Conservation (phyloP, 2,113 vertebrate genomes). For the Trogon surrucura region DNA sequence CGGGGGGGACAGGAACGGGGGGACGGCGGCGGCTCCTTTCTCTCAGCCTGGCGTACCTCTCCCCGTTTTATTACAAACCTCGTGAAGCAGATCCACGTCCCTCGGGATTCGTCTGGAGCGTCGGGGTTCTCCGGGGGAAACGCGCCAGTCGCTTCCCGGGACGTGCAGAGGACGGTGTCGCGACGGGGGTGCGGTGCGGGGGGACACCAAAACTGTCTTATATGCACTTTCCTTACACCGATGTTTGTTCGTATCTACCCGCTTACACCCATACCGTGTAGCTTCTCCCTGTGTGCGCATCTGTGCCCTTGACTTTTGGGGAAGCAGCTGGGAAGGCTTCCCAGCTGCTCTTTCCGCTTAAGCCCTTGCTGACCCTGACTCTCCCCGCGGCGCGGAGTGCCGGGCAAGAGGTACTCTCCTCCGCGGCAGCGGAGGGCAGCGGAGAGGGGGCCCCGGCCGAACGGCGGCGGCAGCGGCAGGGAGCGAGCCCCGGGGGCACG, state of each 20-base stretch:
- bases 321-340: too few species aligned
- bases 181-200: too few species aligned
- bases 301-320: neutral
- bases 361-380: neutral
- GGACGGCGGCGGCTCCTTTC: neutral
- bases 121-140: neutral
- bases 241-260: neutral
- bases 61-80: neutral
- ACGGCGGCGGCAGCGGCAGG: neutral
- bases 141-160: neutral
- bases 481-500: neutral
- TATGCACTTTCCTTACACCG: neutral
- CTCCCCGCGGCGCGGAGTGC: neutral
- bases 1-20: neutral
- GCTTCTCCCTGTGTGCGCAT: too few species aligned
- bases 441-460: neutral
- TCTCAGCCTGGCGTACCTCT: neutral
- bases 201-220: neutral
- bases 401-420: neutral
- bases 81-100: neutral
- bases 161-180: neutral
- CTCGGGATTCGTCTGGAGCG: neutral
- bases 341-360: neutral
- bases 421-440: neutral
- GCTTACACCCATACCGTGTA: accelerated